These are phyloP conservation scores for Hypomecis punctinalis DNA, from an alignment of 2,888 invertebrate genomes.

Conservation along the genomic window DNA sequence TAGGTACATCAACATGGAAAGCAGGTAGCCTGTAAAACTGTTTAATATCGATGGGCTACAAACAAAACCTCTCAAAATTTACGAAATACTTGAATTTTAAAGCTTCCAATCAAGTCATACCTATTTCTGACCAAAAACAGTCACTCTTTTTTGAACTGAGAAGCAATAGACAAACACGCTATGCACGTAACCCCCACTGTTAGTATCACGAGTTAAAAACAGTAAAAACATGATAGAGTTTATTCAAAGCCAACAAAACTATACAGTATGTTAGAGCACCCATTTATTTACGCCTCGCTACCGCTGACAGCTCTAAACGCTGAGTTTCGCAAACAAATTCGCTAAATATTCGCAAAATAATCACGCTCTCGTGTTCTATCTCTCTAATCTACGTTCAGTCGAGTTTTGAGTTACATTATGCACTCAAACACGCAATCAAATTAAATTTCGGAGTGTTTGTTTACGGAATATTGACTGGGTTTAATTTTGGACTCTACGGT, in stretches of 20 bases:
- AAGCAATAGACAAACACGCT: too few species aligned
- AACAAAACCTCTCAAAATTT: too few species aligned
- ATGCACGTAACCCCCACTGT: too few species aligned
- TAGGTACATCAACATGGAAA: too few species aligned
- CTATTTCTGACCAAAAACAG: too few species aligned
- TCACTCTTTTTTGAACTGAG: too few species aligned
- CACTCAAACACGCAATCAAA: slow-evolving; percentile 31
- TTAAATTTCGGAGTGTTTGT: slow-evolving; percentile 23
- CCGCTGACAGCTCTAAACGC: slow-evolving; percentile 22
- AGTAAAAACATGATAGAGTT: slow-evolving; percentile 1
- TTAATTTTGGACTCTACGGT: slow-evolving; percentile 9
- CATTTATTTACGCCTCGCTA: slow-evolving; percentile 37
- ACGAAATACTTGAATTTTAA: too few species aligned
- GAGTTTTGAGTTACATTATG: slow-evolving; percentile 37
- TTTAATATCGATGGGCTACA: too few species aligned
- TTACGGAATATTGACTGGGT: slow-evolving; percentile 10
- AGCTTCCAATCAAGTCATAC: too few species aligned
- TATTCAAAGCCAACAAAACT: slow-evolving; percentile 13
- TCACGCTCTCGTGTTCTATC: slow-evolving; percentile 50
- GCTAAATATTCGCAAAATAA: slow-evolving; percentile 33
- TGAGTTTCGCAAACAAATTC: slow-evolving; percentile 43
- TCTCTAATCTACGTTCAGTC: slow-evolving; percentile 45
- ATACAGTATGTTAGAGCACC: slow-evolving; percentile 10
- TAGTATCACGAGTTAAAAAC: too few species aligned
- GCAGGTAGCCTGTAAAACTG: too few species aligned